phyloP scores from a whole-genome alignment of 1,140 invertebrate genomes.

The Zaprionus tsacasi region DNA sequence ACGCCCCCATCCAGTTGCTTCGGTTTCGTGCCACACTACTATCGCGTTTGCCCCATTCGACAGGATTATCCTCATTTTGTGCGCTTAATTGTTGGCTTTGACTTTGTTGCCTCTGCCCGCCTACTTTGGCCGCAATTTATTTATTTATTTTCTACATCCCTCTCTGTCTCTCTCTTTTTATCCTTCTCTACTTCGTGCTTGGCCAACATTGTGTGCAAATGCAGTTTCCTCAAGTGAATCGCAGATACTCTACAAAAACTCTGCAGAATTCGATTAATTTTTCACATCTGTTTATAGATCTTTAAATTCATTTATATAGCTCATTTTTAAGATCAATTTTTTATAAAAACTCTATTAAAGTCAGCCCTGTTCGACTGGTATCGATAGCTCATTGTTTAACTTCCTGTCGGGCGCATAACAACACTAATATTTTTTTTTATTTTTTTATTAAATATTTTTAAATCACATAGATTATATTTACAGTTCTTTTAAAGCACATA shows the following conservation, averaged over 20 bases:
- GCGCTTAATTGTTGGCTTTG: slow-evolving; percentile 74
- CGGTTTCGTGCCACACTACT: neutral
- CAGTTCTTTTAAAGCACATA: too few species aligned
- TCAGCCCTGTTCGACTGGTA: too few species aligned
- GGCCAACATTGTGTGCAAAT: neutral
- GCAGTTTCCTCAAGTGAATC: slow-evolving; percentile 3
- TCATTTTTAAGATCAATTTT: too few species aligned
- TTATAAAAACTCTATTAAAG: too few species aligned
- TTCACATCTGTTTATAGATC: too few species aligned
- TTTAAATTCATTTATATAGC: too few species aligned
- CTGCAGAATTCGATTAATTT: too few species aligned
- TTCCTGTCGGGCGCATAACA: too few species aligned
- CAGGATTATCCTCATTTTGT: slow-evolving; percentile 69
- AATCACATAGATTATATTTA: too few species aligned
- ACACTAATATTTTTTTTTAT: too few species aligned
- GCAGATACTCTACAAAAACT: neutral
- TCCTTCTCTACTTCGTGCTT: neutral
- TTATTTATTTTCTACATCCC: slow-evolving; percentile 11
- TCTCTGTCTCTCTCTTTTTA: neutral
- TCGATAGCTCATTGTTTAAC: too few species aligned
- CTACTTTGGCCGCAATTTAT: slow-evolving; percentile 21
- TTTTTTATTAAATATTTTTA: too few species aligned
- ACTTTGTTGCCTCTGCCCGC: slow-evolving; percentile 35
- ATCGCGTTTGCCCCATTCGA: slow-evolving; percentile 23
- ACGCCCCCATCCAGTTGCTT: neutral